phyloP scores from a whole-genome alignment of 2,113 vertebrate genomes.

The Narcine bancroftii region DNA sequence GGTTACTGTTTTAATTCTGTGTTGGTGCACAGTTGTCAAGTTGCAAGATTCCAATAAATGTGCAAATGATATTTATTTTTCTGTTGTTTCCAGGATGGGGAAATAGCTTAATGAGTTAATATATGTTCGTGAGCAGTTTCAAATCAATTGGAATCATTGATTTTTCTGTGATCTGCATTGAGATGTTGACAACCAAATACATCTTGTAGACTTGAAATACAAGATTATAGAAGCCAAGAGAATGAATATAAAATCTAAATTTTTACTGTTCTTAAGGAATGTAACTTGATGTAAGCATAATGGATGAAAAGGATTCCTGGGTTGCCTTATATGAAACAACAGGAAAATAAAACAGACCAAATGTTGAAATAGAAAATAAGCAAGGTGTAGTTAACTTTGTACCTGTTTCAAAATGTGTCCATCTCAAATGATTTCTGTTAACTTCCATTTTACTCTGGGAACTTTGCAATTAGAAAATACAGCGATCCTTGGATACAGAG shows the following conservation, averaged over 20 bases:
- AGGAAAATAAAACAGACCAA: constrained; percentile 55
- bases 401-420: not conserved
- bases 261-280: constrained; percentile 84
- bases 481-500: not conserved
- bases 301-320: constrained; percentile 77
- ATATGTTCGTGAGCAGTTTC: constrained; percentile 69
- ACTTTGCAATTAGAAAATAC: not conserved
- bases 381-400: not conserved
- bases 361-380: constrained; percentile 69
- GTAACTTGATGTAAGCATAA: constrained; percentile 76
- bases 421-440: not conserved
- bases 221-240: constrained; percentile 72
- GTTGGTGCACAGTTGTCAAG: not conserved
- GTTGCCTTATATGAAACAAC: constrained; percentile 54
- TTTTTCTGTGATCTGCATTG: constrained; percentile 78
- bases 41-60: not conserved
- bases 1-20: not conserved
- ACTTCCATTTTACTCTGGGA: not conserved
- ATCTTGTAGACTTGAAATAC: constrained; percentile 63
- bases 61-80: not conserved
- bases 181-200: constrained; percentile 64
- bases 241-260: constrained; percentile 57
- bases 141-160: constrained; percentile 75
- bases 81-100: constrained; percentile 68
- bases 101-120: constrained; percentile 75